phyloP scores from a whole-genome alignment of 1,140 invertebrate genomes.

The Drosophila simulans region DNA sequence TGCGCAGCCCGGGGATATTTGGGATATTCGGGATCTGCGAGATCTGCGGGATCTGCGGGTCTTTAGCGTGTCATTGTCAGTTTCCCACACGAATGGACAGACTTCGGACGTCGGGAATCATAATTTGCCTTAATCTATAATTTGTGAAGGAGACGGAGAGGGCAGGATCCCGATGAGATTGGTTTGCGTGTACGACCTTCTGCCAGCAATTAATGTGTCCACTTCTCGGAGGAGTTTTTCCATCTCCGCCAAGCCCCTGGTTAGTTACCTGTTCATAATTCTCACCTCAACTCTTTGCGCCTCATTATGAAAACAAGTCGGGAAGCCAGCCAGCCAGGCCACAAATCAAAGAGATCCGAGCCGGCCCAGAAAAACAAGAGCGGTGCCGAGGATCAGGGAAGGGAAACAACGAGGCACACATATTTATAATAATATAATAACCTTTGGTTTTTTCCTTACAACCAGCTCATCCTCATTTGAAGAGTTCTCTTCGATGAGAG shows the following conservation, averaged over 20 bases:
- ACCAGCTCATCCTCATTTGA: not conserved
- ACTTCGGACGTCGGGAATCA: constrained; percentile 32
- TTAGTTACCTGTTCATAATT: constrained; percentile 40
- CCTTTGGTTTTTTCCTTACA: not conserved
- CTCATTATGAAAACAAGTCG: constrained; percentile 67
- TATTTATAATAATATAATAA: constrained; percentile 10
- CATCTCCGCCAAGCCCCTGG: not conserved
- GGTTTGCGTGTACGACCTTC: constrained; percentile 61
- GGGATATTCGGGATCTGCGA: constrained; percentile 3
- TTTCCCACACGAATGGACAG: constrained; percentile 42
- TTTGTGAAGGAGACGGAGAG: constrained; percentile 15
- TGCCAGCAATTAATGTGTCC: constrained; percentile 64
- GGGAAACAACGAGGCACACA: too few relatives aligned
- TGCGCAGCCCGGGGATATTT: constrained; percentile 22
- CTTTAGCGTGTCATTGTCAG: constrained; percentile 58
- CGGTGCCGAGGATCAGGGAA: not conserved
- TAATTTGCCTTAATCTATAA: constrained; percentile 53
- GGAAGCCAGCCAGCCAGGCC: constrained; percentile 9
- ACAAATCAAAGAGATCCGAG: constrained; percentile 66
- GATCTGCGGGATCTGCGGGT: constrained; percentile 20
- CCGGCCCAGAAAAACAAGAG: constrained; percentile 39
- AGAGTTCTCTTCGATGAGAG: not conserved
- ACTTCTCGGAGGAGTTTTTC: constrained; percentile 23
- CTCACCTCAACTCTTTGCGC: constrained; percentile 39
- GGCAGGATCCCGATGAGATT: constrained; percentile 1